Base-by-base conservation (phyloP, 2,113 vertebrate species). In the Eptesicus fuscus region DNA sequence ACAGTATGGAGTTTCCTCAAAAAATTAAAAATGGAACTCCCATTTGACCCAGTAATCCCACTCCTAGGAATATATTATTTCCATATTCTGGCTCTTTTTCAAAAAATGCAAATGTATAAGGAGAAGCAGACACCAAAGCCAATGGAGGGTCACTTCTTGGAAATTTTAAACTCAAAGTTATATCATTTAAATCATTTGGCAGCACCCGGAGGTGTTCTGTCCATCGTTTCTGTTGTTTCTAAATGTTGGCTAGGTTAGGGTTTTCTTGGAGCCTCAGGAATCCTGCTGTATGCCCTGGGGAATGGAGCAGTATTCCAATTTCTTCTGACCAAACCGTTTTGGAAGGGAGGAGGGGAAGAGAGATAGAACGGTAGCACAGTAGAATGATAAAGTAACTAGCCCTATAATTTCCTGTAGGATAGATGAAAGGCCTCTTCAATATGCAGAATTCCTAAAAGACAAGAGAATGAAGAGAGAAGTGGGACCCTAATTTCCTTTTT, bases 381-480 rank as follows among this genome's bases (percentile, higher is more conserved):
- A 65, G 35, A 83, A 89, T 35, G 77, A 83, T 12, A 71, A 78
- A 90, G 49, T 42, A 30, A 63, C 37, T n/a, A 89, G 63, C 69
- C 30, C 74, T 91, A 4, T 61, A 69, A n/a, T 67, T 84, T 73
- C 70, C 86, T 35, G 32, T 35, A 63, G 74, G 77, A 56, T 70
- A 78, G 70, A 92, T 82, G 77, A 96, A 95, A 96, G 59, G 0
- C 32, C 47, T 56, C 59, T 59, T 91, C 47, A 89, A 79, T 80
- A 90, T 80, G 79, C 63, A 94, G 79, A 91, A 87, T 87, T 83
- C 86, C 65, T 76, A 91, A 93, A 49, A 69, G 42, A 30, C 40
- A 65, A 63, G 70, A 76, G 88, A 86, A 86, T 22, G 32, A 89
- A 89, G 74, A 94, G 14, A 93, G 77, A 95, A 93, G 86, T 1